These are phyloP conservation scores for Remorina albescens DNA, from an alignment of 2,797 vertebrate species.

Conservation along the genomic window DNA sequence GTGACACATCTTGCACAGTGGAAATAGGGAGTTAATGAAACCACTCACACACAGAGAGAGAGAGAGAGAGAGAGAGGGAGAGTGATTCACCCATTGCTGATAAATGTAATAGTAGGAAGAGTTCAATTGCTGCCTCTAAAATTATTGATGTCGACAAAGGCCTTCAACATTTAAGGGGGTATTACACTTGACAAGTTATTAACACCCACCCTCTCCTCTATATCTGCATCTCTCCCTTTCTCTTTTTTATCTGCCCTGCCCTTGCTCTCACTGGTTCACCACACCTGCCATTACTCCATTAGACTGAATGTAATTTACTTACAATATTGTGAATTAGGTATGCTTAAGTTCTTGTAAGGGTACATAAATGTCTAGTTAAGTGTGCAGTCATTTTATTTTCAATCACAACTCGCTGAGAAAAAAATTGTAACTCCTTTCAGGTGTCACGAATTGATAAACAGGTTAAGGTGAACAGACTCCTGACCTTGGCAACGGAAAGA, in stretches of 20 bases:
- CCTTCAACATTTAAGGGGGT: conserved; percentile 42
- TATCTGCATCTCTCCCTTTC: conserved; percentile 12
- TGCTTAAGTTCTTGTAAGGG: conserved; percentile 7
- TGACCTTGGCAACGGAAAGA: conserved; percentile 23
- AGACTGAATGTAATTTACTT: conserved; percentile 18
- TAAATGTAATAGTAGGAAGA: conserved; percentile 69
- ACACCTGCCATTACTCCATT: conserved; percentile 11
- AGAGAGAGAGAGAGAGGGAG: conserved; percentile 43
- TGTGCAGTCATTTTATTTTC: conserved; percentile 6
- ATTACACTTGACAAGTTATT: conserved; percentile 68
- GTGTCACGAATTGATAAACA: not conserved
- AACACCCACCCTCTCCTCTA: conserved; percentile 54
- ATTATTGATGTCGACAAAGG: conserved; percentile 66
- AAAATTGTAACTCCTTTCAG: not conserved
- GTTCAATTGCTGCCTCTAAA: conserved; percentile 69
- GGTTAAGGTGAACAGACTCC: not conserved
- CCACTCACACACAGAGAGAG: conserved; percentile 43
- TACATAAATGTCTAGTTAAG: conserved; percentile 10
- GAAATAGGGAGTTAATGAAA: conserved; percentile 73
- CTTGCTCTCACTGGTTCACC: not conserved
- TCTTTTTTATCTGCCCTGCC: not conserved
- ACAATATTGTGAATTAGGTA: conserved; percentile 23
- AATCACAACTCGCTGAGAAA: conserved; percentile 2
- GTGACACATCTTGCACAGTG: conserved; percentile 61
- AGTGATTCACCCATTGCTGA: conserved; percentile 62